Percentiles rank a stretch among this genome's conserved stretches.
Evolutionary conservation across 2,113 vertebrate genomes (phyloP).

Genomic region (Hydrolagus affinis): DNA sequence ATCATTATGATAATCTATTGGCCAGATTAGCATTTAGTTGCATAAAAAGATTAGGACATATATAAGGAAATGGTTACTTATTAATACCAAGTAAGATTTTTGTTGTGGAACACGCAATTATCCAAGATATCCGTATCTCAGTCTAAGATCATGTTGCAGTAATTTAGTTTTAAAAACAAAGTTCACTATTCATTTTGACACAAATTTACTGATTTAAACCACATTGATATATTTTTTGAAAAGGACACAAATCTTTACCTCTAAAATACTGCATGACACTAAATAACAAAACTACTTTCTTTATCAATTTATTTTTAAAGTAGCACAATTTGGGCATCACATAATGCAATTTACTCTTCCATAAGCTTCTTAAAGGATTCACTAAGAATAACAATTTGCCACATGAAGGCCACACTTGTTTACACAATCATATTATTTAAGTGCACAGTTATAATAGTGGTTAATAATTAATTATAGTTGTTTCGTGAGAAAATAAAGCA

Average conservation of each 20-base stretch:
- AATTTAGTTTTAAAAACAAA: background rate
- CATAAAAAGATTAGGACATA: background rate
- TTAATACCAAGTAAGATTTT: background rate
- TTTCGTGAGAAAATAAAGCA: constrained; percentile 45
- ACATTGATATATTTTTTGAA: background rate
- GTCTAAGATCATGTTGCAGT: background rate
- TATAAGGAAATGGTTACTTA: constrained; percentile 9
- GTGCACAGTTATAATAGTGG: background rate
- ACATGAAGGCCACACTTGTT: constrained; percentile 2
- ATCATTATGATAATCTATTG: background rate
- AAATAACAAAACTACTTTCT: background rate
- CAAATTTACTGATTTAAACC: background rate
- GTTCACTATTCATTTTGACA: background rate
- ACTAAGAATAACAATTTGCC: background rate
- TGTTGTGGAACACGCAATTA: background rate
- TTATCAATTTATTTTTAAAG: background rate
- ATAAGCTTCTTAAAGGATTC: constrained; percentile 22
- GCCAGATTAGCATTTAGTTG: constrained; percentile 3
- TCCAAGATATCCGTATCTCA: background rate
- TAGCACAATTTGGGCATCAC: background rate
- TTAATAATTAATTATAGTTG: constrained; percentile 9
- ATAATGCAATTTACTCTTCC: background rate
- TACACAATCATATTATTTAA: constrained; percentile 21
- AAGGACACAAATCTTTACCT: background rate
- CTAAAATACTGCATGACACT: too few species aligned